phyloP scores from a whole-genome alignment of 2,797 vertebrate genomes.

The Sebastiscus albofasciatus region DNA sequence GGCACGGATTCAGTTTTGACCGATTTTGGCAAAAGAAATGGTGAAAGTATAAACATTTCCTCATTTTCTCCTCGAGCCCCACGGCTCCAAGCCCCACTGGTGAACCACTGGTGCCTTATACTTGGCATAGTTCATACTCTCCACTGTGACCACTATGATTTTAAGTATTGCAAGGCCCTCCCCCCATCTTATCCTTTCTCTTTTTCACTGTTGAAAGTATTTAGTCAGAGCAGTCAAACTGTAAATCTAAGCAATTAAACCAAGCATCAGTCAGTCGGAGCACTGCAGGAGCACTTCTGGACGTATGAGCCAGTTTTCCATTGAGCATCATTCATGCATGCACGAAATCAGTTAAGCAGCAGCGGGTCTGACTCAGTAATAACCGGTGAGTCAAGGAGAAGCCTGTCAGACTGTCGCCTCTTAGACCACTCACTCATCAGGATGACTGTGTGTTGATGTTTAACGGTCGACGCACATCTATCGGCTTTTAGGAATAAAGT shows the following conservation, averaged over 20 bases:
- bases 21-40: conserved; percentile 23
- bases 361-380: conserved; percentile 14
- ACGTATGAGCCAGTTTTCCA: conserved; percentile 31
- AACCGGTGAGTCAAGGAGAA: conserved; percentile 55
- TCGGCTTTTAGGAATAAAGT: conserved; percentile 54
- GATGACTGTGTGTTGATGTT: conserved; percentile 67
- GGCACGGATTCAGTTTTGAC: conserved; percentile 5
- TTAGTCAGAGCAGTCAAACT: conserved; percentile 54
- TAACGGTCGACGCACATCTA: conserved; percentile 45
- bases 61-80: conserved; percentile 27
- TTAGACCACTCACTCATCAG: conserved; percentile 55
- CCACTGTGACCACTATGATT: conserved; percentile 37
- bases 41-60: conserved; percentile 40
- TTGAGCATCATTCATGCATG: conserved; percentile 31
- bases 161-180: conserved; percentile 24
- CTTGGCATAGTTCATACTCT: conserved; percentile 32
- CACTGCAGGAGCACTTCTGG: not conserved
- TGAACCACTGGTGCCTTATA: conserved; percentile 49
- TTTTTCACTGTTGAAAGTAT: conserved; percentile 25
- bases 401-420: conserved; percentile 56
- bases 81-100: conserved; percentile 28
- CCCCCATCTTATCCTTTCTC: conserved; percentile 26
- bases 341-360: conserved; percentile 34
- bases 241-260: conserved; percentile 49
- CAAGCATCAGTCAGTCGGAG: conserved; percentile 27